Conservation (phyloP, 2,888 invertebrate genomes). For the Pheosia gnoma region DNA sequence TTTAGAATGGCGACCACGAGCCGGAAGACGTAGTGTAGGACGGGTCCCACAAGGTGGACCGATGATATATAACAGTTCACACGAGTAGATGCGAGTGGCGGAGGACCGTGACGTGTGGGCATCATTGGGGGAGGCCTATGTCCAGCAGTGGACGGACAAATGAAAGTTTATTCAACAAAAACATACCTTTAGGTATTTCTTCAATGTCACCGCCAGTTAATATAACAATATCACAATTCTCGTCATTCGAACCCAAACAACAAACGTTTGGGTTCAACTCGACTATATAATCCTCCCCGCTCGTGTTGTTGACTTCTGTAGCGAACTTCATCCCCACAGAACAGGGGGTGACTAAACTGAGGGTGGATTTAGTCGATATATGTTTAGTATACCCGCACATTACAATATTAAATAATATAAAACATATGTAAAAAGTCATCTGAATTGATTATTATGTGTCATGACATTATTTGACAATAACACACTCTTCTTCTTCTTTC, state of each 20-base stretch:
- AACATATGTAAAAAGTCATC: conserved; percentile 57
- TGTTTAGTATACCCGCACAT: conserved; percentile 15
- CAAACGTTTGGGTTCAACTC: conserved; percentile 62
- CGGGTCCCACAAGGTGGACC: too few relatives aligned
- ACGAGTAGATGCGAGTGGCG: too few relatives aligned
- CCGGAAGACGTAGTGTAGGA: too few relatives aligned
- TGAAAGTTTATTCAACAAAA: too few relatives aligned
- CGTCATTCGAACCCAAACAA: conserved; percentile 50
- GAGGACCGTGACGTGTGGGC: too few relatives aligned
- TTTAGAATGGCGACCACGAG: too few relatives aligned
- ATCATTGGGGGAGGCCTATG: too few relatives aligned
- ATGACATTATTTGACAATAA: conserved; percentile 10
- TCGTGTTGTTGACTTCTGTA: conserved; percentile 58
- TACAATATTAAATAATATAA: conserved; percentile 49
- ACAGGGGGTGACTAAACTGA: conserved; percentile 36
- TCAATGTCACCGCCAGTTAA: conserved; percentile 54
- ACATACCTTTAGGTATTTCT: conserved; percentile 51
- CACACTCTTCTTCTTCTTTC: too few relatives aligned
- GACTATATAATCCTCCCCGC: conserved; percentile 50
- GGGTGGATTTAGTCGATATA: conserved; percentile 35
- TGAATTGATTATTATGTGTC: conserved; percentile 31
- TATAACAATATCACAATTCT: conserved; percentile 57
- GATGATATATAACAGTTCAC: too few relatives aligned
- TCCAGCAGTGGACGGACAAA: too few relatives aligned
- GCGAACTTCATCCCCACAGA: conserved; percentile 57